Percentiles rank a stretch among this genome's conserved stretches.
These are phyloP conservation scores for Hippocampus mohnikei DNA, from an alignment of 2,113 vertebrate species.

Conservation along the genomic window DNA sequence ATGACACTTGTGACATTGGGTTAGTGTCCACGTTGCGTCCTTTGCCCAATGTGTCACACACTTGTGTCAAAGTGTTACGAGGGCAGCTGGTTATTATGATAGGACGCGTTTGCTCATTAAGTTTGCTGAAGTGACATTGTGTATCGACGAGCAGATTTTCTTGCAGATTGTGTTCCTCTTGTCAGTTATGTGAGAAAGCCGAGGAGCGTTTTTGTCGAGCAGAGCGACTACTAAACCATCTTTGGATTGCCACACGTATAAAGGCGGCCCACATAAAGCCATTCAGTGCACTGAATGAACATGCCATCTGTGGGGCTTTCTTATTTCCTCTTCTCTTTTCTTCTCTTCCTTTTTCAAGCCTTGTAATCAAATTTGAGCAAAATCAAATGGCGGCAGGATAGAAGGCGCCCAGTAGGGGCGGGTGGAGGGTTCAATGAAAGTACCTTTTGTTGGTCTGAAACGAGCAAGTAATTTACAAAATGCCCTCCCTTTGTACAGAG, in stretches of 20 bases:
- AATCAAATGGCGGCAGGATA: constrained; percentile 89
- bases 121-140: constrained; percentile 92
- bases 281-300: constrained; percentile 98
- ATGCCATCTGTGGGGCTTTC: constrained; percentile 93
- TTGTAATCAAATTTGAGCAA: constrained; percentile 99
- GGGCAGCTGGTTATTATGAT: constrained; percentile 90
- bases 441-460: constrained; percentile 99
- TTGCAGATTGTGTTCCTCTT: constrained; percentile 76
- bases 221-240: constrained; percentile 84
- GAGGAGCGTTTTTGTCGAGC: constrained; percentile 85
- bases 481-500: constrained; percentile 99
- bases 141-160: constrained; percentile 76
- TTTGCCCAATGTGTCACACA: constrained; percentile 55
- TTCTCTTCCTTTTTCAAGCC: constrained; percentile 93
- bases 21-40: constrained; percentile 6
- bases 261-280: constrained; percentile 98
- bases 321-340: constrained; percentile 96
- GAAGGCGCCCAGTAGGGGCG: constrained; percentile 50
- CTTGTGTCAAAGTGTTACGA: constrained; percentile 79
- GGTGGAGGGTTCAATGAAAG: constrained; percentile 96
- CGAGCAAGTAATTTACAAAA: constrained; percentile 99
- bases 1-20: constrained; percentile 20
- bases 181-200: constrained; percentile 97
- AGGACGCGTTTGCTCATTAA: constrained; percentile 91
- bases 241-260: constrained; percentile 99